Base-by-base conservation (phyloP, 2,113 vertebrate genomes). In the Centropus bengalensis region DNA sequence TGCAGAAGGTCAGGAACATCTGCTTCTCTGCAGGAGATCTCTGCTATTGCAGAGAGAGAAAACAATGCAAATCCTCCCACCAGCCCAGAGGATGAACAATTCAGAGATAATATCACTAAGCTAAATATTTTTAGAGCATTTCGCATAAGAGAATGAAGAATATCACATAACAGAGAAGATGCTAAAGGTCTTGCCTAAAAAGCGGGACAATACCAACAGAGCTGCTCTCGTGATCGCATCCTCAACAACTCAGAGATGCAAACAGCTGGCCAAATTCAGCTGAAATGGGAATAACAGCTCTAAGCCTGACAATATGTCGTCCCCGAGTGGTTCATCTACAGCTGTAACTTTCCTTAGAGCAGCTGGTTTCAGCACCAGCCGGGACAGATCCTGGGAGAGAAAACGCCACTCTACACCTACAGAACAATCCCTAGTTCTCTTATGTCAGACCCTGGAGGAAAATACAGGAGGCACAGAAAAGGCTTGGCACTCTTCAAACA, bases 401-500 rank as follows among this genome's bases (percentile, higher is more conserved):
- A 36, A 78, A 89, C 26, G 64, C 82, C 81, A 47, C 32, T 52
- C 68, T 14, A 59, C 68, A 86, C 26, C 40, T 84, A 68, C 66
- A 76, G 44, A 92, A 74, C 28, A 75, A 67, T 22, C 86, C 44
- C 56, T 64, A 27, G 6, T 38, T 86, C 32, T 86, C 88, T 71
- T 62, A 67, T 49, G 12, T 76, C 79, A 90, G 93, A 71, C 16
- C 38, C 42, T 64, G 60, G 52, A 67, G 68, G 71, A 88, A 4
- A 13, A 88, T 19, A 14, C 6, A 91, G 49, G 82, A 93, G 62
- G 47, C 21, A 64, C n/a, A 91, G 82, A 81, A 91, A 81, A 58
- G 82, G 60, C 36, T 96, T 92, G 86, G 95, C 88, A 92, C 86
- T 66, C 92, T 79, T 75, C 74, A 93, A 90, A 91, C 66, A 96